These are phyloP conservation scores for Apis dorsata DNA, from an alignment of 1,140 invertebrate genomes.

Conservation along the genomic window DNA sequence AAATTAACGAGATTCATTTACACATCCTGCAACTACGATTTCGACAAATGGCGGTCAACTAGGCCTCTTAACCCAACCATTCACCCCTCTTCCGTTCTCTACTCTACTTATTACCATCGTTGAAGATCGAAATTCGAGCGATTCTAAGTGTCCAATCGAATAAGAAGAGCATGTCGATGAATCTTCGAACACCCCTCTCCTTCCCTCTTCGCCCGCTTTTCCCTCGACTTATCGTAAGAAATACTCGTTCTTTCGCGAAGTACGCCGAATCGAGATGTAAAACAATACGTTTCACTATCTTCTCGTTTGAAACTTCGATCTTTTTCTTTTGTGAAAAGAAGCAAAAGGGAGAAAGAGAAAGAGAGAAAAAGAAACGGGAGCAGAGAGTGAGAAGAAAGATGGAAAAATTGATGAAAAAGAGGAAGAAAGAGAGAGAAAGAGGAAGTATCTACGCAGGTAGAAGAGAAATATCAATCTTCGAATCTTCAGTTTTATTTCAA, in stretches of 20 bases:
- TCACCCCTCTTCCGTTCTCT: neutral
- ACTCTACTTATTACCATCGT: slow-evolving; percentile 37
- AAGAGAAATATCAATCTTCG: slow-evolving; percentile 13
- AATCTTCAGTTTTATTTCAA: slow-evolving; percentile 35
- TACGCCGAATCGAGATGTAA: neutral
- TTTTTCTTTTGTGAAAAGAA: neutral
- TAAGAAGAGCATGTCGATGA: slow-evolving; percentile 15
- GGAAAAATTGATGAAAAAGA: no score
- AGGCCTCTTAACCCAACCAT: neutral
- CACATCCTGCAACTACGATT: neutral
- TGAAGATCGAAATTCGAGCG: slow-evolving; percentile 25
- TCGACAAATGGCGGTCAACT: slow-evolving; percentile 5
- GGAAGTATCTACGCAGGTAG: neutral
- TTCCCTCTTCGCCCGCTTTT: neutral
- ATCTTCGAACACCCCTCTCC: neutral
- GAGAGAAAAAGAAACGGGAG: neutral
- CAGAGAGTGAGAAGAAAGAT: no score
- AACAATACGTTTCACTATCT: slow-evolving; percentile 13
- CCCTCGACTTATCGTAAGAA: neutral
- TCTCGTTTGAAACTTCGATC: slow-evolving; percentile 12
- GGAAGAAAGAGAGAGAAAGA: no score
- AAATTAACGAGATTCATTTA: slow-evolving; percentile 24
- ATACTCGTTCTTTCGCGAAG: neutral
- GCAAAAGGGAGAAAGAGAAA: neutral
- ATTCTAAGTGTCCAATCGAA: slow-evolving; percentile 28